Evolutionary conservation across 2,113 vertebrate species (phyloP), one percentile per base, ranked within the genome.

Genomic region (Motacilla tschutschensis): DNA sequence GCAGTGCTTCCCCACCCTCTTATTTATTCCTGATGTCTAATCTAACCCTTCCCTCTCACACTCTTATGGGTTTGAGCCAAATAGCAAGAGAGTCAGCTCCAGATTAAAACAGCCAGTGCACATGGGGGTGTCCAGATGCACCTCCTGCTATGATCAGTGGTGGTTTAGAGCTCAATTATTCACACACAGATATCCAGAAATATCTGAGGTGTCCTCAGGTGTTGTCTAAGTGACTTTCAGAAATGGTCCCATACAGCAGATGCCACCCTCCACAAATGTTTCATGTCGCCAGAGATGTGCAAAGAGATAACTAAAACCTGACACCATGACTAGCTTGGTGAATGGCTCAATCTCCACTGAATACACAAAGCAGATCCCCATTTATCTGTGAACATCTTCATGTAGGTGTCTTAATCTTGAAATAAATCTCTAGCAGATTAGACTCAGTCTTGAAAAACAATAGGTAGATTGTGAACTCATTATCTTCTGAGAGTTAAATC

Each of bases 61-160:
- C 12, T 62, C 3, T n/a, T 36, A 58, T 0, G 0, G 15, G 8
- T 10, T 20, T 76, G 29, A 80, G 26, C 14, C 43, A 80, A 29
- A 18, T 1, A 50, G 1, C 20, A 17, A 8, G 11, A 57, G 4
- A 44, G 4, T 50, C 33, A 73, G 6, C 26, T 29, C 17, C 26
- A 76, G 26, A 36, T 57, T 47, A 28, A 48, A 79, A 71, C 28
- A 47, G 3, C 1, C 38, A 65, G 0, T 4, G 19, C 33, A 12
- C 2, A 0, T 25, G 19, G 28, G 24, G 18, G 10, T 58, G 8
- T 55, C 29, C 31, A 47, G 12, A 7, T 5, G 11, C 15, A 40
- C 10, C 17, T 65, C 14, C 16, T 65, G 8, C 40, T 35, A 6
- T 2, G 7, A 7, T 13, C 33, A n/a, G 4, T 21, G 12, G 12